Base-by-base conservation (phyloP, 2,888 invertebrate genomes). In the Yponomeuta plumbellus region DNA sequence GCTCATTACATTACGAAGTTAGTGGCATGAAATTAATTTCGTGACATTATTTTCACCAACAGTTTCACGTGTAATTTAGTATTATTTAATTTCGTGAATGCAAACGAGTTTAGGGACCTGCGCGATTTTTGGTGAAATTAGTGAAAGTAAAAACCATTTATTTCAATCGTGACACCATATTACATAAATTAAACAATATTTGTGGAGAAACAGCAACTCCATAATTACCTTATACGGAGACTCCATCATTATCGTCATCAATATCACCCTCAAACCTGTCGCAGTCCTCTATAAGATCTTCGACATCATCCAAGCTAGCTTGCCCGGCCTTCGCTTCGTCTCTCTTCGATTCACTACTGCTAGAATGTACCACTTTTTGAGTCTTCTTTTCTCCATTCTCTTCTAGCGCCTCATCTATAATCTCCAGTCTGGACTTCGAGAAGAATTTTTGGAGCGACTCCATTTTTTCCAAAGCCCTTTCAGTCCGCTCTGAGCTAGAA, bases 401-500 rank as follows among this genome's bases (percentile, higher is more conserved):
- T 68, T 92, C 92, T 44, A 81, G 70, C 61, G 77, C 85, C 67
- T 92, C 92, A 64, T 91, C 88, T 17, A 92, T 92, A 11, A 91
- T 91, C 71, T 90, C 91, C 23, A 92, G 73, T 61, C 91, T 78
- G 0, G 91, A 90, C 69, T 81, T 84, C 0, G 89, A 91, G 68
- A 90, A 90, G 76, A 91, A 91, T 70, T 83, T 85, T 66, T 87
- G 84, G 59, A 90, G 69, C 0, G 88, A 88, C 69, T 91, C 91
- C 3, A 91, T 68, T 73, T 91, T 91, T 56, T 86, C 90, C 40
- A 91, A 71, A 0, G 83, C 90, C 68, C 89, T 74, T 34, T 88
- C 88, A 34, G 73, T 85, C 68, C 80, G 78, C 56, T 88, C 90
- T 0, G 66, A 81, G 63, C 79, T 84, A 0, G 80, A 77, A 0